Percentiles rank a stretch among this genome's conserved stretches.
Evolutionary conservation across 1,140 invertebrate genomes (phyloP).

Genomic region (Drosophila kikkawai): DNA sequence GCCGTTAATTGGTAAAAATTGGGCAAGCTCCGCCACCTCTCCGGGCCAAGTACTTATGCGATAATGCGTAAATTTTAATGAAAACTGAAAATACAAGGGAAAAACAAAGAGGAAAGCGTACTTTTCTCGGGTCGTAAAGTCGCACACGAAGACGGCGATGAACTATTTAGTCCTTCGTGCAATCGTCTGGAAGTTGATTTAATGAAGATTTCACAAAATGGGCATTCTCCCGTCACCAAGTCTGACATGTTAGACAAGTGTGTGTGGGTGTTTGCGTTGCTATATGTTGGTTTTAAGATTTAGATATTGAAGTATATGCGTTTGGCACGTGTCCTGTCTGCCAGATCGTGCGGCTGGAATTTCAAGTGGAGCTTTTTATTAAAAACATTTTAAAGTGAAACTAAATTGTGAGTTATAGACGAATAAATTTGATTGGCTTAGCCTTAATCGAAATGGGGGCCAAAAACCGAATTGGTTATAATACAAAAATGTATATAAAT

Average conservation of each 20-base stretch:
- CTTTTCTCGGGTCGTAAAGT: constrained; percentile 68
- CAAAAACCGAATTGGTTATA: not conserved
- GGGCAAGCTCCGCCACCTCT: constrained; percentile 50
- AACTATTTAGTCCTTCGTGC: constrained; percentile 47
- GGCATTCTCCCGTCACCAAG: constrained; percentile 28
- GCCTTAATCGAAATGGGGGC: not conserved
- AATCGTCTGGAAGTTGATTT: constrained; percentile 81
- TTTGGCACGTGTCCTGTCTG: constrained; percentile 41
- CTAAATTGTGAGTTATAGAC: constrained; percentile 15
- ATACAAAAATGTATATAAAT: constrained; percentile 7
- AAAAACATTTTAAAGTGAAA: constrained; percentile 23
- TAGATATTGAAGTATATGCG: constrained; percentile 50
- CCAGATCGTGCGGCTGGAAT: constrained; percentile 34
- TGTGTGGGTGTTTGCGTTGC: not conserved
- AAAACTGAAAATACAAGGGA: constrained; percentile 46
- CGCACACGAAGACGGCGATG: constrained; percentile 13
- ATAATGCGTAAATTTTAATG: constrained; percentile 83
- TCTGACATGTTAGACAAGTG: constrained; percentile 58
- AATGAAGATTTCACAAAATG: constrained; percentile 80
- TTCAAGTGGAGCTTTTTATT: constrained; percentile 20
- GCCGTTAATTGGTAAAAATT: constrained; percentile 82
- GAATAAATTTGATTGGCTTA: not conserved
- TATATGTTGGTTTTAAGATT: constrained; percentile 38
- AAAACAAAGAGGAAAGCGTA: constrained; percentile 43
- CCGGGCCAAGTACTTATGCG: constrained; percentile 67